phyloP scores from a whole-genome alignment of 2,797 vertebrate genomes.

The Garrulus glandarius region DNA sequence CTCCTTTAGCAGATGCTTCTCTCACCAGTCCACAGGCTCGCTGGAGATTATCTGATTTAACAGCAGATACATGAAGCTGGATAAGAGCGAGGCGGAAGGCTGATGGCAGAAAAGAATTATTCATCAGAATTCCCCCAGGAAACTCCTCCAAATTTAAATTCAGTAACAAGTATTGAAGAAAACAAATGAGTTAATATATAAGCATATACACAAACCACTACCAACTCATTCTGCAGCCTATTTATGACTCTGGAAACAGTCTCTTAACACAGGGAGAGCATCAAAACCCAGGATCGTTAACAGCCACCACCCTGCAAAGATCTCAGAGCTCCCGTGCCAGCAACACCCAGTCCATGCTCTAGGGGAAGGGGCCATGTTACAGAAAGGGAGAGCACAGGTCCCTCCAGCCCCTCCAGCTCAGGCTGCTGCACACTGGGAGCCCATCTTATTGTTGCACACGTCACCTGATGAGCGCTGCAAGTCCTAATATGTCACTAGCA shows the following conservation, averaged over 20 bases:
- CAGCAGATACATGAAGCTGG: constrained; percentile 85
- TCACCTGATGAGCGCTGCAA: rapidly evolving
- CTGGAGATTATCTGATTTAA: constrained; percentile 88
- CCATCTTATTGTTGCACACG: rapidly evolving
- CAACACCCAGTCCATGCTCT: not conserved
- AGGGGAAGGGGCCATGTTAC: not conserved
- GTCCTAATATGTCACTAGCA: not conserved
- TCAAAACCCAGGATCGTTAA: not conserved
- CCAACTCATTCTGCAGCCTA: not conserved
- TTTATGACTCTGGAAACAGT: not conserved
- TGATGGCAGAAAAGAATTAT: constrained; percentile 52
- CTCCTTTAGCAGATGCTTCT: constrained; percentile 85
- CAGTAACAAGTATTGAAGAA: not conserved
- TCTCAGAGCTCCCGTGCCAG: not conserved
- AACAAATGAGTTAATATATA: not conserved
- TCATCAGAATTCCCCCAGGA: not conserved
- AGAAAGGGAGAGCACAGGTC: not conserved
- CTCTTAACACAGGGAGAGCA: not conserved
- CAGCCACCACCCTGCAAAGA: rapidly evolving
- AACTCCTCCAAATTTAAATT: not conserved
- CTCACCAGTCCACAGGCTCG: constrained; percentile 81
- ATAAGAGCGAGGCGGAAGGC: constrained; percentile 91
- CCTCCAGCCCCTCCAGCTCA: not conserved
- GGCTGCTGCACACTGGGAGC: rapidly evolving
- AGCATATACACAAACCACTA: not conserved